Evolutionary conservation across 2,888 invertebrate species (phyloP).

Genomic region (Megaustenia siamemsis): DNA sequence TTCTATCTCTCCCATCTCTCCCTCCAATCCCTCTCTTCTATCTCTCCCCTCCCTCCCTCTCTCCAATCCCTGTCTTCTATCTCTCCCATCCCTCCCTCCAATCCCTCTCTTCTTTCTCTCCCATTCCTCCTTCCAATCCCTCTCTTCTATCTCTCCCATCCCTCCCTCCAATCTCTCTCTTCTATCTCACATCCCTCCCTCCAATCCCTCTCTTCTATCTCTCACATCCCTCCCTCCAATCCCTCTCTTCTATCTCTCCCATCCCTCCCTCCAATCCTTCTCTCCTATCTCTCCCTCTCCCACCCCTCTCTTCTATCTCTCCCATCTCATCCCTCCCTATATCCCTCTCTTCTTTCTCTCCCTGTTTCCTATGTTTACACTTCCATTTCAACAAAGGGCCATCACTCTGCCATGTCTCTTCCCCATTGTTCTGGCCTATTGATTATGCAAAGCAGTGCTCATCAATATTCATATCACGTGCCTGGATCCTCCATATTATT

Average conservation of each 20-base stretch:
- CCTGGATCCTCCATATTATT: neutral
- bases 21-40: neutral
- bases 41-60: neutral
- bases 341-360: neutral
- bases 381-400: constrained; percentile 20
- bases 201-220: neutral
- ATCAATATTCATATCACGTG: constrained; percentile 44
- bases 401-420: no score
- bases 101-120: neutral
- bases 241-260: neutral
- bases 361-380: neutral
- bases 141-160: neutral
- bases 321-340: no score
- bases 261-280: no score
- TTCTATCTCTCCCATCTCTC: no score
- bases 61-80: neutral
- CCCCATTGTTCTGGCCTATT: constrained; percentile 3
- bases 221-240: neutral
- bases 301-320: neutral
- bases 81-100: neutral
- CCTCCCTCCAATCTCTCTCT: neutral
- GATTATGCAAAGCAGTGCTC: constrained; percentile 30
- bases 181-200: neutral
- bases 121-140: neutral
- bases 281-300: neutral